Evolutionary conservation across 2,888 invertebrate genomes (phyloP).

Genomic region (Cantharis nigra): DNA sequence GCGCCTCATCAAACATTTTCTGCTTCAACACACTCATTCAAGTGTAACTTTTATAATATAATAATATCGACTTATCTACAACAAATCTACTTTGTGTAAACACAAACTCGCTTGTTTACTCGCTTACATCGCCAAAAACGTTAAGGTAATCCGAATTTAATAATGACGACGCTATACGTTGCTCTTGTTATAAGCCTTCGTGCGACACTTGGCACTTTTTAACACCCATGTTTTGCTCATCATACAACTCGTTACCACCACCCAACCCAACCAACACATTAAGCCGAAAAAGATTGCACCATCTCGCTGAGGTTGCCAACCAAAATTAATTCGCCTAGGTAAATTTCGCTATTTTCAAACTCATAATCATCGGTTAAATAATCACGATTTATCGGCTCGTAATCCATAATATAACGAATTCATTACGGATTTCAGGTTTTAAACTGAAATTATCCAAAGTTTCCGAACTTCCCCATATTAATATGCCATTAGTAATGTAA

Average conservation of each 20-base stretch:
- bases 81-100: neutral
- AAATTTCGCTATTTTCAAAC: neutral
- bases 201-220: constrained; percentile 26
- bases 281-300: constrained; percentile 1
- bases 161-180: constrained; percentile 39
- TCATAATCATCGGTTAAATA: no score
- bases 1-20: constrained; percentile 39
- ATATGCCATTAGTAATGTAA: no score
- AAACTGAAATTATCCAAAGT: no score
- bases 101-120: constrained; percentile 11
- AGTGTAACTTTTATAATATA: constrained; percentile 36
- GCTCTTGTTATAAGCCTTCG: constrained; percentile 24
- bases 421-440: no score
- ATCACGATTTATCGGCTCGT: no score
- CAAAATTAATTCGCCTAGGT: neutral
- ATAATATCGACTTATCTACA: neutral
- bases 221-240: constrained; percentile 4
- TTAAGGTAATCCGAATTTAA: constrained; percentile 45
- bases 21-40: constrained; percentile 44
- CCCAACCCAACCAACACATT: neutral
- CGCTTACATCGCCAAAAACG: constrained; percentile 37
- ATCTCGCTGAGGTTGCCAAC: neutral
- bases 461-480: no score
- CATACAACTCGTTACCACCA: neutral
- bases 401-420: no score